phyloP scores from a whole-genome alignment of 2,888 invertebrate genomes.

The Xiphydria camelus region DNA sequence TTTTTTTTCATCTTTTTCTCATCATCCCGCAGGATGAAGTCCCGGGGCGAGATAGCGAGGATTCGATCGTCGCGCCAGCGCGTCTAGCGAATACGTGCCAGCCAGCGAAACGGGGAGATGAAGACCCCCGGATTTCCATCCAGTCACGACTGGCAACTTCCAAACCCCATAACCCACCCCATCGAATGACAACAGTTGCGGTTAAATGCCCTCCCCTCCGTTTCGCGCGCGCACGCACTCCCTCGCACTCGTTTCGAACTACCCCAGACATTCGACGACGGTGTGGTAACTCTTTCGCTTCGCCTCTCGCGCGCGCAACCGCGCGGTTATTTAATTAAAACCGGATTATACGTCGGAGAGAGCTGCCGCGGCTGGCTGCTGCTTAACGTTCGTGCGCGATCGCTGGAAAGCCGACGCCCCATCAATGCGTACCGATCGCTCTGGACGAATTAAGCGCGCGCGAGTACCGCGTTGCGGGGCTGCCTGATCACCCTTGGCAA shows the following conservation, averaged over 20 bases:
- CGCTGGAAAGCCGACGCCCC: too few species aligned
- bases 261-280: too few species aligned
- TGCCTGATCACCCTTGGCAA: too few species aligned
- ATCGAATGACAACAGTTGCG: slow-evolving; percentile 54
- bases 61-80: too few species aligned
- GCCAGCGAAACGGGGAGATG: too few species aligned
- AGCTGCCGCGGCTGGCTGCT: background rate
- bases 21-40: too few species aligned
- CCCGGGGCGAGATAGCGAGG: too few species aligned
- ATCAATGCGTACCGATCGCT: slow-evolving; percentile 38
- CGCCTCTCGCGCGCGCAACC: background rate
- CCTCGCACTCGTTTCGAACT: too few species aligned
- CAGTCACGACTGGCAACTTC: slow-evolving; percentile 2
- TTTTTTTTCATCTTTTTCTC: too few species aligned
- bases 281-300: slow-evolving; percentile 16
- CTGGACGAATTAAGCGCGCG: slow-evolving; percentile 39
- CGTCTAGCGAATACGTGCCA: too few species aligned
- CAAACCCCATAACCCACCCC: slow-evolving; percentile 39
- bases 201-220: slow-evolving; percentile 45
- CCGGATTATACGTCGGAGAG: slow-evolving; percentile 43
- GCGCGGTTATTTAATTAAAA: slow-evolving; percentile 54
- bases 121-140: background rate
- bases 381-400: slow-evolving; percentile 1
- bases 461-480: slow-evolving; percentile 23
- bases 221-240: too few species aligned